These are phyloP conservation scores for Phycodurus eques DNA, from an alignment of 2,113 vertebrate species.

Conservation along the genomic window DNA sequence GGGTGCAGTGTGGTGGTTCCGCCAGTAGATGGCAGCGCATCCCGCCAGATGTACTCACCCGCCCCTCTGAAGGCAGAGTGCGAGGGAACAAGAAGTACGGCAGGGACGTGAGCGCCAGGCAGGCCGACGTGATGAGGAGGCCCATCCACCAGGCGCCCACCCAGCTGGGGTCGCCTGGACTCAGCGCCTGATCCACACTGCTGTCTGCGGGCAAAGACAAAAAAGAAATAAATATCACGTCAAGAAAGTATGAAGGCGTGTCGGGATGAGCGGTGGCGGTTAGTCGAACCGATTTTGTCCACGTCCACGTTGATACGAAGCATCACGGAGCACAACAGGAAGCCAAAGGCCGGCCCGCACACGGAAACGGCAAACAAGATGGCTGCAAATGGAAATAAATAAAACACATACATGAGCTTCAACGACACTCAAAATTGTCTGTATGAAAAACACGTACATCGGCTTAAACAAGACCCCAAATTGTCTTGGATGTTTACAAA, in stretches of 20 bases:
- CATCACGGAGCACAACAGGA: constrained; percentile 83
- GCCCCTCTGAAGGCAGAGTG: constrained; percentile 45
- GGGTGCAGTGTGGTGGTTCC: background rate
- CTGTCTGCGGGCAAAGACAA: constrained; percentile 33
- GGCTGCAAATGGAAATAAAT: constrained; percentile 73
- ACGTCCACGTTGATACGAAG: constrained; percentile 89
- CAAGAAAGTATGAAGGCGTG: background rate
- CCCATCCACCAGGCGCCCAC: constrained; percentile 98
- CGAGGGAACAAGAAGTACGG: constrained; percentile 96
- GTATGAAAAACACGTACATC: background rate
- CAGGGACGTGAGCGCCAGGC: constrained; percentile 81
- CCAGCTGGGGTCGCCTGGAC: constrained; percentile 83
- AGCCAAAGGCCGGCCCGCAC: constrained; percentile 90
- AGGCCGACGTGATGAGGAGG: constrained; percentile 80
- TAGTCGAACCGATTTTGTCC: constrained; percentile 76
- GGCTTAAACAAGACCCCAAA: background rate
- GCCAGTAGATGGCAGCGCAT: constrained; percentile 49
- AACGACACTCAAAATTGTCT: too few relatives aligned
- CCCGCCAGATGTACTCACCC: constrained; percentile 39
- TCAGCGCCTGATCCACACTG: constrained; percentile 63
- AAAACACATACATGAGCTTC: background rate
- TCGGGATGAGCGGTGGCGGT: background rate
- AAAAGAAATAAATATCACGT: background rate
- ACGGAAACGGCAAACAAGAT: constrained; percentile 90
- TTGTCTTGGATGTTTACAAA: background rate